Percentiles rank a stretch among this genome's conserved stretches.
Conservation (phyloP, 2,797 vertebrate species). For the Chloroceryle inda region DNA sequence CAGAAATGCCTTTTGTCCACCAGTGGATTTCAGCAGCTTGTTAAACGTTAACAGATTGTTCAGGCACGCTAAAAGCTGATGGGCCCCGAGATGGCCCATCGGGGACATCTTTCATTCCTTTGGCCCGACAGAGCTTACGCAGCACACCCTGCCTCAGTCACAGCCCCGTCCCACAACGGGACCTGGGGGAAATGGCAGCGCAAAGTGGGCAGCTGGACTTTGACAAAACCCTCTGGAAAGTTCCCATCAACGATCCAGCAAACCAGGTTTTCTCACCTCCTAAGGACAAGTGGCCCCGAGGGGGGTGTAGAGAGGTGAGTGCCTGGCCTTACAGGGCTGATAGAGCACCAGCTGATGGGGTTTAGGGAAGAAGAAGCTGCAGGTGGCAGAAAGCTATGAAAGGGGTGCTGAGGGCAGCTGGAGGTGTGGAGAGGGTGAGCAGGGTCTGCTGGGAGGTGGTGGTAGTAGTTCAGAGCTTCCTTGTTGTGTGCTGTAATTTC, state of each 20-base stretch:
- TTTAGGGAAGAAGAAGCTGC: background rate
- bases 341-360: background rate
- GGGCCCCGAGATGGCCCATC: background rate
- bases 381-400: background rate
- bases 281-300: background rate
- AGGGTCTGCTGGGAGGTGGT: background rate
- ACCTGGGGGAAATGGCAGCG: background rate
- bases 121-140: background rate
- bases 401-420: rapidly evolving
- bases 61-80: background rate
- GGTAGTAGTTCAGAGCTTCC: background rate
- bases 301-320: background rate
- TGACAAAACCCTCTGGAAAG: background rate
- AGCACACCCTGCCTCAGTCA: background rate
- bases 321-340: background rate
- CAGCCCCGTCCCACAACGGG: background rate
- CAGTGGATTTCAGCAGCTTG: constrained; percentile 12
- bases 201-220: background rate
- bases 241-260: rapidly evolving
- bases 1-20: constrained; percentile 5
- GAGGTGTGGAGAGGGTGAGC: rapidly evolving
- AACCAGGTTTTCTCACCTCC: background rate
- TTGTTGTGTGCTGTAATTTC: rapidly evolving
- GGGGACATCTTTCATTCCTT: background rate
- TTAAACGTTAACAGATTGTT: background rate